These are phyloP conservation scores for Anoplolepis gracilipes DNA, from an alignment of 1,140 invertebrate species.

Conservation along the genomic window DNA sequence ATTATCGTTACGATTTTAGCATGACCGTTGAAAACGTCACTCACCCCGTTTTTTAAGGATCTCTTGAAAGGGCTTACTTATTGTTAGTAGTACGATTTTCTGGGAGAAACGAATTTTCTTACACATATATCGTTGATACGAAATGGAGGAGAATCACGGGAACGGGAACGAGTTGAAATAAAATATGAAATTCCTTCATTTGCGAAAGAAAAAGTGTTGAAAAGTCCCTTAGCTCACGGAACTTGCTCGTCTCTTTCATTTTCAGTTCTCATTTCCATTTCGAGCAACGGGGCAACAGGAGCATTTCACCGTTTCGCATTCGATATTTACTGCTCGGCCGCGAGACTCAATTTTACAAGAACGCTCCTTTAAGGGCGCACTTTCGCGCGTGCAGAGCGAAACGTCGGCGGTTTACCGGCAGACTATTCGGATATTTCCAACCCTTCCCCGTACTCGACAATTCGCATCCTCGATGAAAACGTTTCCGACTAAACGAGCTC, in stretches of 20 bases:
- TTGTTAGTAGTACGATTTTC: conserved; percentile 8
- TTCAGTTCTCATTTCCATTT: conserved; percentile 52
- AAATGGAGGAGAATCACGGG: not conserved
- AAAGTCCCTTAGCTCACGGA: not conserved
- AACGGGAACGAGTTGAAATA: not conserved
- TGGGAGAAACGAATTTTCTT: not conserved
- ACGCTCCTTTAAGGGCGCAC: conserved; percentile 33
- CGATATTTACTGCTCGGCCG: conserved; percentile 51
- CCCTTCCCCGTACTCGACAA: conserved; percentile 14
- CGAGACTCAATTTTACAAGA: conserved; percentile 53
- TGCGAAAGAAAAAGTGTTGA: conserved; percentile 10
- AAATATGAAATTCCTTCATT: conserved; percentile 40
- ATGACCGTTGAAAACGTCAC: not conserved
- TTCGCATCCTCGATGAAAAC: conserved; percentile 50
- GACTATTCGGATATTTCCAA: conserved; percentile 39
- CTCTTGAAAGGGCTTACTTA: not conserved
- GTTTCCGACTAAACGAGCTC: conserved; percentile 52
- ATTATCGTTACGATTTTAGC: conserved; percentile 33
- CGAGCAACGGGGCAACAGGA: conserved; percentile 10
- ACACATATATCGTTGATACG: not conserved
- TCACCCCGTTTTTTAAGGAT: conserved; percentile 13
- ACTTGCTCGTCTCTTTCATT: conserved; percentile 21
- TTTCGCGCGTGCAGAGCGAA: conserved; percentile 25
- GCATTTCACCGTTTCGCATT: conserved; percentile 44
- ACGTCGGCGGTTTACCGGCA: conserved; percentile 19